phyloP scores from a whole-genome alignment of 2,888 invertebrate species.

The Ectropis crepuscularia region DNA sequence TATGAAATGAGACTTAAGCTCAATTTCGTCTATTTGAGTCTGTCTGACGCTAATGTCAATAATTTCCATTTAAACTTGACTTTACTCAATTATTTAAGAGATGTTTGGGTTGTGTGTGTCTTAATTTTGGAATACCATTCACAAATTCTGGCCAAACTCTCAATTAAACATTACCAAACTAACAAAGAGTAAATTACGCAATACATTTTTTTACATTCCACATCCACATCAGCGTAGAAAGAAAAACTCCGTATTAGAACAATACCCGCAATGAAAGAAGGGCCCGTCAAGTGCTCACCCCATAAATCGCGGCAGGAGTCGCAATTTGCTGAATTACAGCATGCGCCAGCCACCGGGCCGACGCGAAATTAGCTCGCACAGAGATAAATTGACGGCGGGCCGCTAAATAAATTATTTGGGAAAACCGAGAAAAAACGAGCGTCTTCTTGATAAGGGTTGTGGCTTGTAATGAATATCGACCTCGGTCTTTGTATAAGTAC shows the following conservation, averaged over 20 bases:
- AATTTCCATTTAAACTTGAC: too few relatives aligned
- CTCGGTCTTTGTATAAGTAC: not conserved
- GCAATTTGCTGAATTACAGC: conserved; percentile 85
- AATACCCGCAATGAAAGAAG: conserved; percentile 76
- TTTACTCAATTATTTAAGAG: too few relatives aligned
- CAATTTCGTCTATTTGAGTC: too few relatives aligned
- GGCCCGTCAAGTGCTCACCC: conserved; percentile 80
- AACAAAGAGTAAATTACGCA: too few relatives aligned
- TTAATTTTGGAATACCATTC: too few relatives aligned
- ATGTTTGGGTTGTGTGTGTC: too few relatives aligned
- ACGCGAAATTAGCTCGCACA: conserved; percentile 84
- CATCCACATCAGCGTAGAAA: conserved; percentile 45
- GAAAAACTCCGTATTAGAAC: conserved; percentile 52
- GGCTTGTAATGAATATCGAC: conserved; percentile 33
- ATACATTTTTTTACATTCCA: not conserved
- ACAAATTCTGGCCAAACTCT: too few relatives aligned
- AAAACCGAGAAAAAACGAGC: conserved; percentile 84
- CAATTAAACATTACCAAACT: too few relatives aligned
- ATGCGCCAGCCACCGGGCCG: conserved; percentile 84
- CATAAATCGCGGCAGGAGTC: conserved; percentile 80
- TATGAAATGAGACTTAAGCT: too few relatives aligned
- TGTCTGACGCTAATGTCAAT: too few relatives aligned
- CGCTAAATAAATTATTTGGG: conserved; percentile 85
- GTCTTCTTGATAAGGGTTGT: conserved; percentile 84
- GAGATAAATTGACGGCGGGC: conserved; percentile 83